A percentile compares a stretch with the other conserved stretches of the same genome.
Conservation (phyloP, 1,140 invertebrate species). For the Ladona fulva region DNA sequence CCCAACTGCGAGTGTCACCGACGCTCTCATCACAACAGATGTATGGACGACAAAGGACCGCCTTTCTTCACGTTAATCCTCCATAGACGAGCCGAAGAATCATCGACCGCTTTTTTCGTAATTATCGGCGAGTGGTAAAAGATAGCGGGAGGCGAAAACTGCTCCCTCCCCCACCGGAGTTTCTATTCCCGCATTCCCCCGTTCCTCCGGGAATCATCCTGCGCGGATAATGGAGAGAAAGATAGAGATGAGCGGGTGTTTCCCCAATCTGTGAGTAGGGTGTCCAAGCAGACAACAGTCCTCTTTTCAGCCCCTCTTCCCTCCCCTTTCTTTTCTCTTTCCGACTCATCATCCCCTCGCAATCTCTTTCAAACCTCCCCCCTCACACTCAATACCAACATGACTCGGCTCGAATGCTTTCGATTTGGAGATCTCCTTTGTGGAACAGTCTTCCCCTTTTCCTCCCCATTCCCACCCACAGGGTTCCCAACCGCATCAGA, state of each 20-base stretch:
- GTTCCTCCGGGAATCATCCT: too few relatives aligned
- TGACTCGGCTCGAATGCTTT: background rate
- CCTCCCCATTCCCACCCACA: background rate
- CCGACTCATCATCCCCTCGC: background rate
- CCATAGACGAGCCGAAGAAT: too few relatives aligned
- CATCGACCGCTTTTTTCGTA: too few relatives aligned
- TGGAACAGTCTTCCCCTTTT: background rate
- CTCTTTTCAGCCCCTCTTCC: background rate
- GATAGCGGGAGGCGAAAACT: too few relatives aligned
- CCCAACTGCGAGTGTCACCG: too few relatives aligned
- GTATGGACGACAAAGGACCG: too few relatives aligned
- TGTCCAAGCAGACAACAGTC: background rate
- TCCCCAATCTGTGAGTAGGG: background rate
- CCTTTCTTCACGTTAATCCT: too few relatives aligned
- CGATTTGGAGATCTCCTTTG: background rate
- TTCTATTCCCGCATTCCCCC: too few relatives aligned
- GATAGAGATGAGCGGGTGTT: background rate
- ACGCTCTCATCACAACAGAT: too few relatives aligned
- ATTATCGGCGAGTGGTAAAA: too few relatives aligned
- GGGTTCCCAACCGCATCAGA: too few relatives aligned
- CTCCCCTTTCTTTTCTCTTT: background rate
- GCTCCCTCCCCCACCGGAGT: too few relatives aligned
- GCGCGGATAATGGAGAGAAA: background rate
- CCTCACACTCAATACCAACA: background rate
- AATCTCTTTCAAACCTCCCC: background rate